Evolutionary conservation across 2,888 invertebrate genomes (phyloP), one percentile per base, ranked within the genome.

Genomic region (Sinhomidia bicolor): DNA sequence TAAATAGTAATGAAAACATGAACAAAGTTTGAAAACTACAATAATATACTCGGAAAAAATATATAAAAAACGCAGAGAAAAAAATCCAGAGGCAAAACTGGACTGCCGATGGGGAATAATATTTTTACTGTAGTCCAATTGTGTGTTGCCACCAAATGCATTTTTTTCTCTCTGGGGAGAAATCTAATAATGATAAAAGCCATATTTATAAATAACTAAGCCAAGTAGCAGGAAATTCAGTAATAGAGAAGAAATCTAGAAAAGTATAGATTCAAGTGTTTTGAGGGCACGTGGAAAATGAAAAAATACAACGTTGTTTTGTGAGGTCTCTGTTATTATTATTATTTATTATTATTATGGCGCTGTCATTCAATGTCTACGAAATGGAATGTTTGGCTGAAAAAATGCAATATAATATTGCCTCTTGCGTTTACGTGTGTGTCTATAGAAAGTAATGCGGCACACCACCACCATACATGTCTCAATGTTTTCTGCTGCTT

Each of bases 161-260:
- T 54, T 78, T 78, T 44, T 54, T 54, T 20, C 51, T 78, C 78
- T 1, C 78, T 14, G 74, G 78, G 54, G 51, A 78, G 32, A 78
- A 54, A 12, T 51, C 54, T 60, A 79, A 79, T 79, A 60, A 78
- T 32, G 78, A 51, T 78, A 51, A 54, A 54, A 54, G 47, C 54
- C 51, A 47, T 44, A 26, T n/a, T n/a, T n/a, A n/a, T n/a, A n/a
- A n/a, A n/a, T n/a, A n/a, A n/a, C n/a, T n/a, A 23, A 51, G n/a
- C 1, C 20, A 23, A 26, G 12, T 23, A 23, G 60, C 60, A 60
- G 60, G 23, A 51, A 51, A 17, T 51, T 23, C 60, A 60, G 57
- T 17, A 12, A 57, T 12, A 17, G 57, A 12, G 57, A 1, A 20
- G 60, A 17, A 60, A 60, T 23, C 10, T 60, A 26, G 60, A 26